Evolutionary conservation across 2,113 vertebrate species (phyloP), one percentile per base, ranked within the genome.

Genomic region (Phyllostomus hastatus): DNA sequence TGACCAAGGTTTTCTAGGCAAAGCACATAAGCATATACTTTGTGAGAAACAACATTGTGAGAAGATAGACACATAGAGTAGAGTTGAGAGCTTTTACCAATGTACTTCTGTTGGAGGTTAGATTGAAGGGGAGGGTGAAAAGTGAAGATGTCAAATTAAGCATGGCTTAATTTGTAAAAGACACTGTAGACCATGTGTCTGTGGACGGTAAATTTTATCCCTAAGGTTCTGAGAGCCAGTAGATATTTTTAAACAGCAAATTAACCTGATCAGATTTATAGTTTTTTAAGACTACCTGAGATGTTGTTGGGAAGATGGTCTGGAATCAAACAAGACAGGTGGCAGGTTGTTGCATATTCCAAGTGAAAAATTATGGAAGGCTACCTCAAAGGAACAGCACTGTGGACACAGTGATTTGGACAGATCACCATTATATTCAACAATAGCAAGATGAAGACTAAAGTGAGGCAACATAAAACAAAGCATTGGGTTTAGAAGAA

Each of bases 381-480:
- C 4, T 75, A 81, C 88, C 84, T 12, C 17, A 91, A 75, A 46
- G n/a, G 14, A 93, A 69, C 16, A 80, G 31, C 3, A 19, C 17
- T 46, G 54, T 43, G 7, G 38, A 84, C 33, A 86, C 76, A 86
- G 15, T 41, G 38, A 54, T 41, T 57, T 66, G 38, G 31, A 87
- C 38, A 84, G 43, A 66, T 17, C 64, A 43, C 4, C 4, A 22
- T 46, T 52, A 38, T 78, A 54, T 61, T 88, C 75, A 59, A 83
- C 70, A 91, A 43, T 7, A 24, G 8, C 48, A 86, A 73, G 48
- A 38, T 16, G 59, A 10, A 95, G 61, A 54, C 33, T n/a, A 16
- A 11, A 14, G 1, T 0, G 0, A 10, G 43, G 5, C 24, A 33
- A 3, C 4, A 46, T 5, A 52, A 41, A 17, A 26, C 8, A 35